Percentiles rank a stretch among this genome's conserved stretches.
phyloP scores from a whole-genome alignment of 2,113 vertebrate species.

The Mugil cephalus region DNA sequence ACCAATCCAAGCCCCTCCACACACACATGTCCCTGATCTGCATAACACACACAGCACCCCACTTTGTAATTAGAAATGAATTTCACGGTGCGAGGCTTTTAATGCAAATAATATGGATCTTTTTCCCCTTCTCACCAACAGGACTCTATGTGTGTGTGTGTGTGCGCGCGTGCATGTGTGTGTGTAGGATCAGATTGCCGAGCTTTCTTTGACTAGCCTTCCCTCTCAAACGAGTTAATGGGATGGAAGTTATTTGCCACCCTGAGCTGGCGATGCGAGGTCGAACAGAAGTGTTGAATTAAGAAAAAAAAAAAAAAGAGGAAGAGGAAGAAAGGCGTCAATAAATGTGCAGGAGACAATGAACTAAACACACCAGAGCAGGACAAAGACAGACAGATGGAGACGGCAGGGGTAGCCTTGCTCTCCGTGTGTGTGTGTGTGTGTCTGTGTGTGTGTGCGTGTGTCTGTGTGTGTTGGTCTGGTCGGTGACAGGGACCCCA shows the following conservation, averaged over 20 bases:
- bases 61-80: conserved; percentile 84
- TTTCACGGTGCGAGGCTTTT: conserved; percentile 84
- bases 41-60: conserved; percentile 70
- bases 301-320: conserved; percentile 35
- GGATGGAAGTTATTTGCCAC: conserved; percentile 92
- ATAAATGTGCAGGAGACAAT: conserved; percentile 88
- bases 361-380: conserved; percentile 84
- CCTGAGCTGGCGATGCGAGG: conserved; percentile 74
- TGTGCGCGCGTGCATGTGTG: conserved; percentile 22
- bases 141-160: conserved; percentile 19
- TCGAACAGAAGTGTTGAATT: conserved; percentile 85
- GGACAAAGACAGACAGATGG: conserved; percentile 91
- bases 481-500: conserved; percentile 77
- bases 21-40: conserved; percentile 76
- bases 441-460: conserved; percentile 29
- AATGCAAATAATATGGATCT: conserved; percentile 85
- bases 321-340: conserved; percentile 78
- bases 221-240: conserved; percentile 93
- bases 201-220: conserved; percentile 88
- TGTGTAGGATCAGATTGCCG: conserved; percentile 78
- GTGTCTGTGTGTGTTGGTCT: conserved; percentile 45
- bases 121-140: conserved; percentile 54
- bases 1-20: conserved; percentile 71
- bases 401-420: conserved; percentile 66
- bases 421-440: conserved; percentile 36